Percentiles rank a stretch among this genome's conserved stretches.
These are phyloP conservation scores for Orientallactaga sibirica DNA, from an alignment of 2,797 vertebrate genomes.

Conservation along the genomic window DNA sequence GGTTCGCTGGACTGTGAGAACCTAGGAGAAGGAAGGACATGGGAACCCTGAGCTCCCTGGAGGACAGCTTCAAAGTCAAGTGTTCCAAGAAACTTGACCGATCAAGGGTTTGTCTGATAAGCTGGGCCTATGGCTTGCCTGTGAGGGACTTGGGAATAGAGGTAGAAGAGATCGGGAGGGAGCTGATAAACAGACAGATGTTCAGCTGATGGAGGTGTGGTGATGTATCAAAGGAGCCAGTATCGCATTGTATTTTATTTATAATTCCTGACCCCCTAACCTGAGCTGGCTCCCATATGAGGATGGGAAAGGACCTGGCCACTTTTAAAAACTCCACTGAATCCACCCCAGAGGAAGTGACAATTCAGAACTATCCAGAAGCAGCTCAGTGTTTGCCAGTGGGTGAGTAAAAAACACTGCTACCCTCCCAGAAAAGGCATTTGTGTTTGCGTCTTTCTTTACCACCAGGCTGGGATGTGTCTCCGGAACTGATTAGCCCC, in stretches of 20 bases:
- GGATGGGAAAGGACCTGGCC: background rate
- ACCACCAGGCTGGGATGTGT: background rate
- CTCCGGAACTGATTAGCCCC: background rate
- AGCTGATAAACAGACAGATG: background rate
- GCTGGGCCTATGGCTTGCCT: background rate
- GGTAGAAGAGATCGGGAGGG: background rate
- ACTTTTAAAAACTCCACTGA: constrained; percentile 3
- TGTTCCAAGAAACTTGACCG: background rate
- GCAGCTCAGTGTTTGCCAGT: background rate
- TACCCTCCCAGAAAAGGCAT: background rate
- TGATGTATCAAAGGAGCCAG: background rate
- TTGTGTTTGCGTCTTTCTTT: background rate
- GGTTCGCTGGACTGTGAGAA: background rate
- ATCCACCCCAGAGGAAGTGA: constrained; percentile 52
- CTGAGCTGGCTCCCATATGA: background rate
- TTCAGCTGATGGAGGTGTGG: background rate
- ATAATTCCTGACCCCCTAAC: background rate
- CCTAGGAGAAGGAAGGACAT: background rate
- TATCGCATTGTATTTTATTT: background rate
- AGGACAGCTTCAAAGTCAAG: background rate
- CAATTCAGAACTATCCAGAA: constrained; percentile 31
- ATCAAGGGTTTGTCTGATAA: background rate
- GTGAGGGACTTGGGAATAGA: background rate
- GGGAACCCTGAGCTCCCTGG: background rate
- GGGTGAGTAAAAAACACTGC: background rate